Base-by-base conservation (phyloP, 1,140 invertebrate genomes). In the Drosophila melanogaster region DNA sequence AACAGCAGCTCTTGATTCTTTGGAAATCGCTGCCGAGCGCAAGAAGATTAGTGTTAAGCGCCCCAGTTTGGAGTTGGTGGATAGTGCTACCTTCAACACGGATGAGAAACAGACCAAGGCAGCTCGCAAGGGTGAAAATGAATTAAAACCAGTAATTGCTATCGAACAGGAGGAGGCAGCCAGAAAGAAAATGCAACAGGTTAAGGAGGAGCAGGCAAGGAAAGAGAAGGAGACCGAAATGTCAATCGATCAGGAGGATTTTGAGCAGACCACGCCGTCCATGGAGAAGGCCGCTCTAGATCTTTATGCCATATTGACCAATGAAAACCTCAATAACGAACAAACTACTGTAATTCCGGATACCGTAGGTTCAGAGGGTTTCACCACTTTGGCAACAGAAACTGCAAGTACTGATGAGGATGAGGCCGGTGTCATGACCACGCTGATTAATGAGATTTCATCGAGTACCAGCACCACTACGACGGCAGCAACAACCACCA, bases 261-360 rank as follows among this genome's bases (percentile, higher is more conserved):
- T 93, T 12, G 93, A 93, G 56, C 94, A 94, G 1, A 95, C 94
- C 0, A 95, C 94, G 0, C 95, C 95, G 15, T 94, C 93, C 43
- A 96, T 96, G 95, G 95, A 96, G 77, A 96, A 97, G 92, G 96
- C 96, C 0, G 96, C 96, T 12, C 92, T 96, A 14, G 96, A 97
- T 80, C 91, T 97, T 15, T 97, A 97, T 73, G 96, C 96, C 0
- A 95, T 96, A 74, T 92, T 96, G 12, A 95, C 95, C n/a, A 95
- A 95, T 43, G 96, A 94, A 74, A 96, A 96, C 78, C 92, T 96
- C 24, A 94, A 95, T 38, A 95, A 94, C 64, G 94, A 95, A 79
- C 93, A 94, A 35, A 90, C 86, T 6, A 90, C 91, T 12, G 53
- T 58, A 10, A 35, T 43, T 4, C 10, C 64, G 7, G 64, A 67